phyloP scores from a whole-genome alignment of 2,888 invertebrate genomes.

The Parascotia fuliginaria region DNA sequence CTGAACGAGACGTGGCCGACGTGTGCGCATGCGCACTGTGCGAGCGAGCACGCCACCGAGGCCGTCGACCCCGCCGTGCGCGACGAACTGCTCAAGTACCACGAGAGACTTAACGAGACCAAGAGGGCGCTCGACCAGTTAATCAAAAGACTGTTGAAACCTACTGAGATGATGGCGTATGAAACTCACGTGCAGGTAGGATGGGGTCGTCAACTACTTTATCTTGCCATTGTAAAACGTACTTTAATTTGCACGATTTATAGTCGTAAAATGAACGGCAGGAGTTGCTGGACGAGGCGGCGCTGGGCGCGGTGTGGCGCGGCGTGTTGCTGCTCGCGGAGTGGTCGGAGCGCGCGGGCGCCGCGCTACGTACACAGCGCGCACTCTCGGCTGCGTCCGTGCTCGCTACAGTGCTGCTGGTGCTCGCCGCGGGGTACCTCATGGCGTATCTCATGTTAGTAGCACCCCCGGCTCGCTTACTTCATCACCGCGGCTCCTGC shows the following conservation, averaged over 20 bases:
- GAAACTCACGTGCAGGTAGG: constrained; percentile 91
- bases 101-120: constrained; percentile 88
- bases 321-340: too few relatives aligned
- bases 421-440: constrained; percentile 90
- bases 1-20: constrained; percentile 89
- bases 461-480: too few relatives aligned
- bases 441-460: constrained; percentile 89
- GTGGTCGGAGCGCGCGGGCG: constrained; percentile 76
- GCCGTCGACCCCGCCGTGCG: constrained; percentile 57
- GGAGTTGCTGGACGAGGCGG: constrained; percentile 93
- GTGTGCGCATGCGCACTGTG: constrained; percentile 75
- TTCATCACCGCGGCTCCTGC: too few relatives aligned
- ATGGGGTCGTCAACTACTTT: neutral
- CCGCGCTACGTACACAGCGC: constrained; percentile 87
- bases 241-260: too few relatives aligned
- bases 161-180: constrained; percentile 90
- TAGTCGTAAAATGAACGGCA: too few relatives aligned
- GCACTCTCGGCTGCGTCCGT: constrained; percentile 92
- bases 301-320: constrained; percentile 86
- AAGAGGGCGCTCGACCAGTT: constrained; percentile 90
- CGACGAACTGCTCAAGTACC: constrained; percentile 68
- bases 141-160: constrained; percentile 89
- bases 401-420: constrained; percentile 91
- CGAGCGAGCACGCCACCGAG: constrained; percentile 48
- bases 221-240: too few relatives aligned